Percentiles rank a stretch among this genome's conserved stretches.
phyloP scores from a whole-genome alignment of 2,113 vertebrate genomes.

The Larimichthys crocea region DNA sequence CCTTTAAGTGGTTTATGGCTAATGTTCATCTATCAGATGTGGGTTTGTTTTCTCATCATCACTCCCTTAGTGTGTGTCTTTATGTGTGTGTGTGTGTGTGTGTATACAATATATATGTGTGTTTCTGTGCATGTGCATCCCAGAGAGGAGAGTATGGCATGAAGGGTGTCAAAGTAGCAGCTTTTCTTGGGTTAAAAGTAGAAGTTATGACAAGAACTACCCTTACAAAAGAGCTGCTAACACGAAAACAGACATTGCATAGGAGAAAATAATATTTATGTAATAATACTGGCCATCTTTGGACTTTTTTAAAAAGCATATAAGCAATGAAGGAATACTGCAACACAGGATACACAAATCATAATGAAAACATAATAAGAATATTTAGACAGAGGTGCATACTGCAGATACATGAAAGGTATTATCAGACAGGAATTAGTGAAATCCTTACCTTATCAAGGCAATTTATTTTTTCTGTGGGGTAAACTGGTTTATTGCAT shows the following conservation, averaged over 20 bases:
- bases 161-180: background rate
- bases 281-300: background rate
- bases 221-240: background rate
- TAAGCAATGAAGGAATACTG: background rate
- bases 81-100: accelerated
- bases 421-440: background rate
- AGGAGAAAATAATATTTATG: background rate
- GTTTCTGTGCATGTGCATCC: background rate
- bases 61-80: background rate
- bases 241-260: background rate
- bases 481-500: slow-evolving; percentile 95
- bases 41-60: slow-evolving; percentile 2
- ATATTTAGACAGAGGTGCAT: background rate
- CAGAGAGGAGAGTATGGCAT: background rate
- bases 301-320: background rate
- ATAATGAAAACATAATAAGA: background rate
- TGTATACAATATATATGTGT: background rate
- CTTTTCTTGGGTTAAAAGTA: background rate
- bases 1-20: slow-evolving; percentile 6
- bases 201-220: background rate
- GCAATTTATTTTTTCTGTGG: slow-evolving; percentile 97
- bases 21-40: slow-evolving; percentile 16
- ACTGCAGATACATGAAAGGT: background rate
- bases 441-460: slow-evolving; percentile 91
- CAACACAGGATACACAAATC: background rate